phyloP scores from a whole-genome alignment of 1,140 invertebrate genomes.

The Atta texana region DNA sequence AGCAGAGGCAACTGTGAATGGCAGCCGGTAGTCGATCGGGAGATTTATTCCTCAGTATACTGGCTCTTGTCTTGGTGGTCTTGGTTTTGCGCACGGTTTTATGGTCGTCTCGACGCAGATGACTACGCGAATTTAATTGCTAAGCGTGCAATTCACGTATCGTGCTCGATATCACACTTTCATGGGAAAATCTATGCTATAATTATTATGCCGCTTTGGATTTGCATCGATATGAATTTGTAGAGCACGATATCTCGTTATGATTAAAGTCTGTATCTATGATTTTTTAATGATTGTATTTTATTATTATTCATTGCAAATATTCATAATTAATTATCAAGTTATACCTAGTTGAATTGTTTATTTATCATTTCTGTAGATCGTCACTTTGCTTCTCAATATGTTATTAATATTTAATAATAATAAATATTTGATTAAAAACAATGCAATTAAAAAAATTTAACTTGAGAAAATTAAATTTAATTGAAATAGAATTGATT shows the following conservation, averaged over 20 bases:
- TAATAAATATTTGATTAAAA: no score
- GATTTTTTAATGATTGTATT: constrained; percentile 18
- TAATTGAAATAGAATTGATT: no score
- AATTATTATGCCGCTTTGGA: constrained; percentile 27
- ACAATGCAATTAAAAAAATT: no score
- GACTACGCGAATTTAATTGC: constrained; percentile 35
- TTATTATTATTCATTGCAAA: neutral
- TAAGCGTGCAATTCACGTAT: constrained; percentile 16
- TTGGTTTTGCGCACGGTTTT: constrained; percentile 33
- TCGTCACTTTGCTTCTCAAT: neutral
- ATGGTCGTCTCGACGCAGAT: neutral
- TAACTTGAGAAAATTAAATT: no score
- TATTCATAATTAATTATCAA: neutral
- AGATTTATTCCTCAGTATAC: constrained; percentile 78
- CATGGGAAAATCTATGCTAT: constrained; percentile 9
- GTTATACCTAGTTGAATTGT: neutral
- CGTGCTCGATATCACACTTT: neutral
- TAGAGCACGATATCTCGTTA: neutral
- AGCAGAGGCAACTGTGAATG: constrained; percentile 65
- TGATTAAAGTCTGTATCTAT: neutral
- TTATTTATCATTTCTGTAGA: no score
- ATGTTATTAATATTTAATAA: no score
- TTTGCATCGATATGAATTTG: neutral
- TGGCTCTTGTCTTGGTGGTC: constrained; percentile 38
- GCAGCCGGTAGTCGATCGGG: constrained; percentile 79